Evolutionary conservation across 2,113 vertebrate species (phyloP), one percentile per base, ranked within the genome.

Genomic region (Phrynosoma blainvillii): DNA sequence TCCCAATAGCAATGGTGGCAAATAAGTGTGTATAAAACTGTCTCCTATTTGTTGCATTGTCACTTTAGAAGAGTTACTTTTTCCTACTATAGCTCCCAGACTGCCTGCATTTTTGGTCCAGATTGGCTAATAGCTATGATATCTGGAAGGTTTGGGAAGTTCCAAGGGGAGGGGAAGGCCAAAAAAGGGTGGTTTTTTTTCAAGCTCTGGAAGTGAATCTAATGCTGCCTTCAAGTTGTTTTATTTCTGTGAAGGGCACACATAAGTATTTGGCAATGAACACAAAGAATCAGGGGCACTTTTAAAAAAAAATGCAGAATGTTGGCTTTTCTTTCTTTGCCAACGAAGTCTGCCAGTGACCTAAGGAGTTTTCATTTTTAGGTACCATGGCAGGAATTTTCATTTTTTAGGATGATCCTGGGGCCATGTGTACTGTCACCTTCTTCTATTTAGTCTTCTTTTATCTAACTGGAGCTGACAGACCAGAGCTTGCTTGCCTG

Each of bases 401-500:
- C 5, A 0, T 89, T 92, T 47, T 40, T 86, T 77, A 88, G 84
- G 59, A 47, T 68, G 88, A 70, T 91, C 25, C 42, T 0, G 2
- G 88, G 70, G 71, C 0, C 87, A 73, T 91, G 21, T 52, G 62
- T 89, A 10, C 76, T 79, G 75, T 87, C 82, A 84, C 87, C 62
- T 89, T 92, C 65, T 84, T 25, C 71, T 70, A 82, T 40, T 47
- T 75, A 81, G 23, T 90, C 18, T 90, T 40, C 87, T 56, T 90
- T 52, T 90, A 83, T 78, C 81, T 88, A 79, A 11, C 70, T 14
- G 73, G 66, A 90, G 32, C 14, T 92, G 90, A 80, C 84, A 89
- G 84, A 27, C 25, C 66, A 84, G 77, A 66, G 32, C 88, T 70
- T 82, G 81, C 88, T 79, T 82, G 84, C 87, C n/a, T 93, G 73